Percentiles rank a stretch among this genome's conserved stretches.
Evolutionary conservation across 2,888 invertebrate species (phyloP).

Genomic region (Amblyjoppa fuscipennis): DNA sequence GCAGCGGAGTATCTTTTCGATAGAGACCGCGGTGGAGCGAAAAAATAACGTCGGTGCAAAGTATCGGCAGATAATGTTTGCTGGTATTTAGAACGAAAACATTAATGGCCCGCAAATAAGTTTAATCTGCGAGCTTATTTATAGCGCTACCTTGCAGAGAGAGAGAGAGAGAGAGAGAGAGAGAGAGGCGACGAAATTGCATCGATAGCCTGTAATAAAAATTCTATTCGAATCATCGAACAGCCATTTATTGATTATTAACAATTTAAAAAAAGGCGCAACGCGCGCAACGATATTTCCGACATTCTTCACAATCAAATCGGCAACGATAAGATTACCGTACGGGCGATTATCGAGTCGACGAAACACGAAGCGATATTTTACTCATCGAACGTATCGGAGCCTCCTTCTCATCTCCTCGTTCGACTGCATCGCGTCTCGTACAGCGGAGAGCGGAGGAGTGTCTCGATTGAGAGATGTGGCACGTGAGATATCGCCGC

Average conservation of each 20-base stretch:
- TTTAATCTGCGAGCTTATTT: conserved; percentile 7
- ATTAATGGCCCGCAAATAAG: conserved; percentile 8
- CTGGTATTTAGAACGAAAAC: conserved; percentile 1
- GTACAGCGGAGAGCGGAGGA: neutral
- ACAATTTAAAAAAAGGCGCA: neutral
- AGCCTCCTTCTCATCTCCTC: neutral
- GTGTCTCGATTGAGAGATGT: conserved; percentile 53
- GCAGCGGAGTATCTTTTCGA: neutral
- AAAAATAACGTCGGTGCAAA: neutral
- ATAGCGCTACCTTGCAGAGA: neutral
- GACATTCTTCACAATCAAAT: neutral
- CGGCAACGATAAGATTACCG: neutral
- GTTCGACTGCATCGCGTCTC: neutral
- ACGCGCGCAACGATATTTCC: neutral
- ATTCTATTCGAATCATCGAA: neutral
- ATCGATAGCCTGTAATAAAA: neutral
- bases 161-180: neutral
- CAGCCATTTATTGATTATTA: neutral
- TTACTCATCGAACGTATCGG: neutral
- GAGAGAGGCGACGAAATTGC: neutral
- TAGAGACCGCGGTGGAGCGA: neutral
- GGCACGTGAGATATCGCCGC: conserved; percentile 46
- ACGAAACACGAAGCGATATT: neutral
- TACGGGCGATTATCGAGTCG: neutral
- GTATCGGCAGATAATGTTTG: neutral